Conservation (phyloP, 2,888 invertebrate species). For the Caenorhabditis afra region DNA sequence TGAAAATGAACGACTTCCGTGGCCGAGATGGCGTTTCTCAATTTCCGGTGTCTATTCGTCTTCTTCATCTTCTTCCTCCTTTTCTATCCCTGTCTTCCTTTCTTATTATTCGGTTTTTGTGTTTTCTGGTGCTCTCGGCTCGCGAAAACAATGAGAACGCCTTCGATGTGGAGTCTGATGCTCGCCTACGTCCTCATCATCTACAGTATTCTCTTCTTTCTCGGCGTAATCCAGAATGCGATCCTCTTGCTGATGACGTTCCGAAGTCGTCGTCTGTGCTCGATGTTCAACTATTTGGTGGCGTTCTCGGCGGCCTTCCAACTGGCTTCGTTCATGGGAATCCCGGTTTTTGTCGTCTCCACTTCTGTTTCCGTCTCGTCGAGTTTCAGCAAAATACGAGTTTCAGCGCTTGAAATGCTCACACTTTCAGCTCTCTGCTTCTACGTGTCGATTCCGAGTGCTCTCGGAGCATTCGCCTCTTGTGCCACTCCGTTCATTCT, state of each 20-base stretch:
- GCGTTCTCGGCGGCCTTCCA: neutral
- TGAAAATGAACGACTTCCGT: no score
- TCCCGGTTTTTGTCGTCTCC: neutral
- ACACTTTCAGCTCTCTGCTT: conserved; percentile 26
- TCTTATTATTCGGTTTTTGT: no score
- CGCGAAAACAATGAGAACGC: no score
- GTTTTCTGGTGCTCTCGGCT: no score
- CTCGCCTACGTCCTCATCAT: neutral
- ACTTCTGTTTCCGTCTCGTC: neutral
- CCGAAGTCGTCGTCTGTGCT: neutral
- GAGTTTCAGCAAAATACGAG: neutral
- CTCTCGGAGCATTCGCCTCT: conserved; percentile 3
- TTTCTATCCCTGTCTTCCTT: no score
- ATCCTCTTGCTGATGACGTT: neutral
- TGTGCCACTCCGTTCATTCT: conserved; percentile 7
- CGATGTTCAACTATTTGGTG: conserved; percentile 1
- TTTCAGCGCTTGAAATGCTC: no score
- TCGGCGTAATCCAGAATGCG: neutral
- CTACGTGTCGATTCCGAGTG: conserved; percentile 17
- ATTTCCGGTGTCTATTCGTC: no score
- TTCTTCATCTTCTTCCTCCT: no score
- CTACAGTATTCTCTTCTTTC: neutral
- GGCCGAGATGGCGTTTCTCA: no score
- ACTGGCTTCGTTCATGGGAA: neutral
- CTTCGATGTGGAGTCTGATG: neutral